phyloP scores from a whole-genome alignment of 2,888 invertebrate genomes.

The Orchestes rusci region DNA sequence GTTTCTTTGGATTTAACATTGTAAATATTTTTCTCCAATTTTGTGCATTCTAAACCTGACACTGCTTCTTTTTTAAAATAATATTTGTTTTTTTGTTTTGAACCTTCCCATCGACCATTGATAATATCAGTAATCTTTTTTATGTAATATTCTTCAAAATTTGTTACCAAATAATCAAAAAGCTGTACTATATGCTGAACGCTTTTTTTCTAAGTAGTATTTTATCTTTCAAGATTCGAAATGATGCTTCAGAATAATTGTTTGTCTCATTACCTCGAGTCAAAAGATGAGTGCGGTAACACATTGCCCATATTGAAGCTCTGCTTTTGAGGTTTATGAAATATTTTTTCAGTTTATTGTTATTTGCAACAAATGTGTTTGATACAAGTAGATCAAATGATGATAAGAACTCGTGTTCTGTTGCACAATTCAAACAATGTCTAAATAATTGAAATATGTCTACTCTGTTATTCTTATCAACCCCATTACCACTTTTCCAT shows the following conservation, averaged over 20 bases:
- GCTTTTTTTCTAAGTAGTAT: background rate
- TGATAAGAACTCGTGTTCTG: background rate
- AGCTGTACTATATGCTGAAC: background rate
- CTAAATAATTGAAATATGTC: background rate
- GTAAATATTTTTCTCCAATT: background rate
- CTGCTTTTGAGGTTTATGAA: background rate
- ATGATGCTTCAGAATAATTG: background rate
- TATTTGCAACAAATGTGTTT: background rate
- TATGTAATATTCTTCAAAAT: background rate
- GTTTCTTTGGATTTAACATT: background rate
- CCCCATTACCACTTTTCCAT: background rate
- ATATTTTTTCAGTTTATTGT: background rate
- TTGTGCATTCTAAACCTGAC: background rate
- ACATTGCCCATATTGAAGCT: background rate
- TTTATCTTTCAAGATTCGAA: background rate
- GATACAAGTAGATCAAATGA: background rate
- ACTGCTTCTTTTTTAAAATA: background rate
- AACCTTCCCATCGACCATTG: background rate
- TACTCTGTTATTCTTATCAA: background rate
- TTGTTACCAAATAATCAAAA: background rate
- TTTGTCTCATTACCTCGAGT: background rate
- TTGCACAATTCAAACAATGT: background rate
- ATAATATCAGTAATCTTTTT: background rate
- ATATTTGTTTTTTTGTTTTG: background rate
- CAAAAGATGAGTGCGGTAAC: background rate